Conservation (phyloP, 2,113 vertebrate genomes). For the Thomomys bottae region DNA sequence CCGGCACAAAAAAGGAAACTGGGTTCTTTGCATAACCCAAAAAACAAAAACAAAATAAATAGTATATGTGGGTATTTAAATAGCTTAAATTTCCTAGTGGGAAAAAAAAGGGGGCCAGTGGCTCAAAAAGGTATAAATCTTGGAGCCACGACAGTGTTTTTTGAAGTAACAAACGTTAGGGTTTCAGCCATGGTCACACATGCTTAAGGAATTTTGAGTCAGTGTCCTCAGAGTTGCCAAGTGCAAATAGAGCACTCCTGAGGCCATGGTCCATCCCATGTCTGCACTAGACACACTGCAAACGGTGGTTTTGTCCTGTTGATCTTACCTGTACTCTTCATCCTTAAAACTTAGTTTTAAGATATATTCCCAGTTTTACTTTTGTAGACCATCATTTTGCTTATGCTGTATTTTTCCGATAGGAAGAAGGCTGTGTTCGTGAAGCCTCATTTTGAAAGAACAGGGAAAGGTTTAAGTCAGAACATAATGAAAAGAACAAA, state of each 20-base stretch:
- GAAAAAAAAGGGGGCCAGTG: slow-evolving; percentile 46
- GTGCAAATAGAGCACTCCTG: too few species aligned
- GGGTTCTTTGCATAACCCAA: slow-evolving; percentile 21
- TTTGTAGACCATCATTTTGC: slow-evolving; percentile 52
- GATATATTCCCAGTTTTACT: neutral
- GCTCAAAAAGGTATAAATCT: slow-evolving; percentile 14
- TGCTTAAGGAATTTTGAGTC: slow-evolving; percentile 48
- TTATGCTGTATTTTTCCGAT: slow-evolving; percentile 45
- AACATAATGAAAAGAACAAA: neutral
- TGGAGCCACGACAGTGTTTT: slow-evolving; percentile 30
- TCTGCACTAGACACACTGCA: neutral
- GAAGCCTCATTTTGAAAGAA: slow-evolving; percentile 30
- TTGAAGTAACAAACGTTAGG: slow-evolving; percentile 5
- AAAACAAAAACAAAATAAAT: slow-evolving; percentile 49
- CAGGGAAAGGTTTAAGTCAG: slow-evolving; percentile 39
- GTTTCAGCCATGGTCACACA: slow-evolving; percentile 1
- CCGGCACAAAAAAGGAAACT: too few species aligned
- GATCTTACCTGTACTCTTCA: neutral
- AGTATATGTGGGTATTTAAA: slow-evolving; percentile 35
- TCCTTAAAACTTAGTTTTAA: slow-evolving; percentile 17
- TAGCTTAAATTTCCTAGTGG: slow-evolving; percentile 57
- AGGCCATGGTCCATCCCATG: neutral
- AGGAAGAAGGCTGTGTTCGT: slow-evolving; percentile 31
- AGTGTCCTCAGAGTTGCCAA: slow-evolving; percentile 12
- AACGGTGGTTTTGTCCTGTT: slow-evolving; percentile 2